These are phyloP conservation scores for Nomia melanderi DNA, from an alignment of 1,140 invertebrate genomes.

Conservation along the genomic window DNA sequence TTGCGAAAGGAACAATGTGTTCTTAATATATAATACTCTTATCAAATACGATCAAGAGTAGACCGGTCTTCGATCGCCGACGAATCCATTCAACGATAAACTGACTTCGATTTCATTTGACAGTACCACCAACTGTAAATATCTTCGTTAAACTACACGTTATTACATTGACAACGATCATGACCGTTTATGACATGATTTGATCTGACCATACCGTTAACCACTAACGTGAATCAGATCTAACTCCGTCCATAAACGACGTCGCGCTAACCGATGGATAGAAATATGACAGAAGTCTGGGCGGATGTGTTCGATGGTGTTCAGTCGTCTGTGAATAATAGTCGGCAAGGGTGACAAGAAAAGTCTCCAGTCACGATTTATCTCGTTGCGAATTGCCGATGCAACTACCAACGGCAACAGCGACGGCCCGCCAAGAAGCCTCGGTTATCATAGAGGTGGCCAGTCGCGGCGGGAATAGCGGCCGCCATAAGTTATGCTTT, in stretches of 20 bases:
- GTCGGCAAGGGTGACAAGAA: constrained; percentile 19
- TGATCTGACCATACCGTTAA: no score
- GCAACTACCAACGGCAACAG: neutral
- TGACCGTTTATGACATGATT: no score
- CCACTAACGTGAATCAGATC: no score
- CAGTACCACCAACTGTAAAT: no score
- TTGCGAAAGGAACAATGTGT: no score
- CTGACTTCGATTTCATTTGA: no score
- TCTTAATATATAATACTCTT: no score
- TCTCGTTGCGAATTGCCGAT: constrained; percentile 36
- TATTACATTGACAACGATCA: no score
- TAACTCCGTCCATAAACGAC: neutral
- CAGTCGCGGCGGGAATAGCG: constrained; percentile 17
- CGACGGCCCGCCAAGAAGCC: constrained; percentile 2
- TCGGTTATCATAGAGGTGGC: constrained; percentile 37
- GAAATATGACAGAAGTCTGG: neutral
- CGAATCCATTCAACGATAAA: no score
- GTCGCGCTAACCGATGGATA: constrained; percentile 1
- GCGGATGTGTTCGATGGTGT: neutral
- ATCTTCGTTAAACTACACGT: no score
- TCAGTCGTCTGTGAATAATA: constrained; percentile 35
- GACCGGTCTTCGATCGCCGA: no score
- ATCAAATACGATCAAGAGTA: no score
- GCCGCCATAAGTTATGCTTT: constrained; percentile 71
- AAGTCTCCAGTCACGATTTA: constrained; percentile 31